Base-by-base conservation (phyloP, 2,888 invertebrate genomes). In the Netelia fuscicornis region DNA sequence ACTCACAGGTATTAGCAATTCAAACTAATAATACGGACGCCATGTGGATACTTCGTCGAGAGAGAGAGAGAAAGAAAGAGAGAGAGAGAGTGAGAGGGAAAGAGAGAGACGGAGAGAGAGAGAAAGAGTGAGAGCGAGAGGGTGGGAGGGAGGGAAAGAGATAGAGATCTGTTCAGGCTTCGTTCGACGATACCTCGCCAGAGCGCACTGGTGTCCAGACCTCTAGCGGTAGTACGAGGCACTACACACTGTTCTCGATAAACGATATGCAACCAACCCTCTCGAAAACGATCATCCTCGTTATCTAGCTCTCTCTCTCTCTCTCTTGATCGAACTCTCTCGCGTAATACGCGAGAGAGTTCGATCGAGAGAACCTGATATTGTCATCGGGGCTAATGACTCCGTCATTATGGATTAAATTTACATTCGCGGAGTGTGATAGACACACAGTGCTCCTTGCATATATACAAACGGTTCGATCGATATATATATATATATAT, bases 11-110 rank as follows among this genome's bases (percentile, higher is more conserved):
- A 78, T 84, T 85, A 85, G 78, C 81, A 82, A 85, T 84, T 81
- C 78, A 82, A 79, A 85, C 81, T 85, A 81, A 85, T 85, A 82
- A 85, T 82, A 81, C 85, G 58, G 81, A 68, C 62, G 52, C 78
- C 68, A 81, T 78, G 78, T 72, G 68, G 81, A 42, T 78, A 65
- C 72, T 62, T 23, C 71, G 20, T 64, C 13, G 67, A 77, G 60
- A 48, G 60, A 70, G 9, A 52, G 37, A 52, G 20, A 52, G 60
- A 23, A 44, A 30, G 20, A 64, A 23, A 23, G 42, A 37, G 20
- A 30, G 42, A 56, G 52, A 52, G 68, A 48, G 44, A 56, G 52
- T 17, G 65, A 54, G 52, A 17, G n/a, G n/a, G 60, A 48, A 52
- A 70, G 9, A 52, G 37, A 52, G 20, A 52, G 60, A 23, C 44